phyloP scores from a whole-genome alignment of 2,113 vertebrate genomes.

The Paratilapia polleni region DNA sequence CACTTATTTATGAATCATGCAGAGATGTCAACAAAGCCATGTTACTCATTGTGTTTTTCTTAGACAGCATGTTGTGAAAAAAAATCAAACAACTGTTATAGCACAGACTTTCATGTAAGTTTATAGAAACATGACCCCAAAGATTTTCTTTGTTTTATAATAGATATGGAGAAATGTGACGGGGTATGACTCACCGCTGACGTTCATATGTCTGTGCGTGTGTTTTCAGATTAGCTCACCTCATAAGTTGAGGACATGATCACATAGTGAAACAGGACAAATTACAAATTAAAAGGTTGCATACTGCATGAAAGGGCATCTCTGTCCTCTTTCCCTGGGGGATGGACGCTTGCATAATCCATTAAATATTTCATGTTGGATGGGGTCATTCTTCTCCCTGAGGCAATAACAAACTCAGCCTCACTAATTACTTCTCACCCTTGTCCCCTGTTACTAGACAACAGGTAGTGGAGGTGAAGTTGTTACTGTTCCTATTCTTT shows the following conservation, averaged over 20 bases:
- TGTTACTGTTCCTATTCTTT: slow-evolving; percentile 11
- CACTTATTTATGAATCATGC: slow-evolving; percentile 16
- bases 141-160: slow-evolving; percentile 27
- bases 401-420: slow-evolving; percentile 30
- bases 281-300: slow-evolving; percentile 44
- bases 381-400: slow-evolving; percentile 36
- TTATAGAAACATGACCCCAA: slow-evolving; percentile 20
- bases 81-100: slow-evolving; percentile 9
- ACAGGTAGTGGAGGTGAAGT: slow-evolving; percentile 23
- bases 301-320: slow-evolving; percentile 22
- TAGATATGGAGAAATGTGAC: neutral
- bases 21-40: slow-evolving; percentile 31
- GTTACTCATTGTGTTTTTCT: neutral
- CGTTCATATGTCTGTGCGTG: neutral
- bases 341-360: slow-evolving; percentile 28
- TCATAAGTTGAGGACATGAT: slow-evolving; percentile 10
- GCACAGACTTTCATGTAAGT: slow-evolving; percentile 19
- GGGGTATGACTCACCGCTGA: slow-evolving; percentile 22
- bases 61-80: neutral
- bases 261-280: slow-evolving; percentile 22
- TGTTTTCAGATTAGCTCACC: slow-evolving; percentile 32
- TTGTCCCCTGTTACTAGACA: slow-evolving; percentile 12
- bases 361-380: slow-evolving; percentile 39
- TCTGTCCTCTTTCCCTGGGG: slow-evolving; percentile 5
- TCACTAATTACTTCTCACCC: slow-evolving; percentile 42